phyloP scores from a whole-genome alignment of 2,797 vertebrate genomes.

The Sebastes minor region DNA sequence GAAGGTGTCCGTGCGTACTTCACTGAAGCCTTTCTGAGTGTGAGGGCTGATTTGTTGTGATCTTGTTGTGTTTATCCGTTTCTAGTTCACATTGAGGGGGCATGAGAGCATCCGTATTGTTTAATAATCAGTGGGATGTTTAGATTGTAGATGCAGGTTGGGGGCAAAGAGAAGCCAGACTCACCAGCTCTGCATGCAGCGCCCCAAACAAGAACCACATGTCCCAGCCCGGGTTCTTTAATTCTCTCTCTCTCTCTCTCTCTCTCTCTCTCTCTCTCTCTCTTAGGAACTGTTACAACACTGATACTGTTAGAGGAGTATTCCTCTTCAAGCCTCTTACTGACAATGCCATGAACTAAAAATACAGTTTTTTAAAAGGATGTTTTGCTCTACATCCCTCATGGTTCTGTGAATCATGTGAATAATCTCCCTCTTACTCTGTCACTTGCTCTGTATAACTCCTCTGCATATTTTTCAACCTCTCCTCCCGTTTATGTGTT shows the following conservation, averaged over 20 bases:
- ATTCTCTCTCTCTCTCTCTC: slow-evolving; percentile 27
- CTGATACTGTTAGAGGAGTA: neutral
- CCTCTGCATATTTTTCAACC: neutral
- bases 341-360: slow-evolving; percentile 20
- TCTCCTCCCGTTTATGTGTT: slow-evolving; percentile 8
- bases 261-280: neutral
- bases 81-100: slow-evolving; percentile 49
- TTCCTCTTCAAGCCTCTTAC: slow-evolving; percentile 32
- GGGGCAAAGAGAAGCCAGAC: slow-evolving; percentile 72
- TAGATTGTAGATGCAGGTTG: slow-evolving; percentile 73
- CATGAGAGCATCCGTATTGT: slow-evolving; percentile 64
- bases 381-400: slow-evolving; percentile 8
- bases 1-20: slow-evolving; percentile 4
- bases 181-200: slow-evolving; percentile 67
- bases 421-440: slow-evolving; percentile 11
- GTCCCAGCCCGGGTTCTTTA: slow-evolving; percentile 51
- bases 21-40: neutral
- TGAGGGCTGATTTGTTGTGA: slow-evolving; percentile 43
- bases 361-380: slow-evolving; percentile 9
- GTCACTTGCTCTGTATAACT: neutral
- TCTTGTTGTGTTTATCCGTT: slow-evolving; percentile 52
- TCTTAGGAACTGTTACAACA: neutral
- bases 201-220: slow-evolving; percentile 84
- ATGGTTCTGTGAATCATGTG: slow-evolving; percentile 12
- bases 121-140: slow-evolving; percentile 78